A percentile compares a stretch with the other conserved stretches of the same genome.
phyloP scores from a whole-genome alignment of 2,113 vertebrate species.

The Phylloscopus whistleri region DNA sequence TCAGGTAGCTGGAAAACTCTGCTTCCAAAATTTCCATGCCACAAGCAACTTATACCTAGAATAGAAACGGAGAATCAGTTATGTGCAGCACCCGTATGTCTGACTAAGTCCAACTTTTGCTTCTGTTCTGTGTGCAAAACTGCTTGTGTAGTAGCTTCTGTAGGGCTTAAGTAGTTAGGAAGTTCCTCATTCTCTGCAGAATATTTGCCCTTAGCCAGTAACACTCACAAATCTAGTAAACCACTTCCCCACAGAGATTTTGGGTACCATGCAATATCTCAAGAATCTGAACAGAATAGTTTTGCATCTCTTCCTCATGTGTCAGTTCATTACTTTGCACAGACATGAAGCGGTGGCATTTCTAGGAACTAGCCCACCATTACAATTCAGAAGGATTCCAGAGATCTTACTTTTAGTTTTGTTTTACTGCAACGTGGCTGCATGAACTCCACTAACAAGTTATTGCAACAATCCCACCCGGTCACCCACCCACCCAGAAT shows the following conservation, averaged over 20 bases:
- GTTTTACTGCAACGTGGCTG: background rate
- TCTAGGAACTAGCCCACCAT: background rate
- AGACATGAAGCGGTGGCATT: background rate
- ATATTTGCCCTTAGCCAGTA: background rate
- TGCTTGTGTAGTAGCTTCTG: background rate
- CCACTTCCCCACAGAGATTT: background rate
- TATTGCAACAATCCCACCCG: background rate
- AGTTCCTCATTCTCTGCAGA: background rate
- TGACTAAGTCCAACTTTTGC: background rate
- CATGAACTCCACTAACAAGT: background rate
- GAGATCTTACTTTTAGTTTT: background rate
- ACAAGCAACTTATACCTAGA: slow-evolving; percentile 22
- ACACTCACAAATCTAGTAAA: background rate
- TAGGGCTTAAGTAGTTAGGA: background rate
- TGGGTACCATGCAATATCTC: background rate
- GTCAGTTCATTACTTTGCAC: background rate
- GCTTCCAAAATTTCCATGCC: background rate
- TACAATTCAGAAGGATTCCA: background rate
- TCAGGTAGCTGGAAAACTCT: background rate
- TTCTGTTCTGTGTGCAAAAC: background rate
- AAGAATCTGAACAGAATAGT: background rate
- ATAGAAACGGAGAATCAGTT: slow-evolving; percentile 33
- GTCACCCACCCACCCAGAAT: background rate
- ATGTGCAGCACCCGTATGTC: background rate
- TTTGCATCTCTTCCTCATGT: background rate